Conservation (phyloP, 2,797 vertebrate species). For the Chelonia mydas region DNA sequence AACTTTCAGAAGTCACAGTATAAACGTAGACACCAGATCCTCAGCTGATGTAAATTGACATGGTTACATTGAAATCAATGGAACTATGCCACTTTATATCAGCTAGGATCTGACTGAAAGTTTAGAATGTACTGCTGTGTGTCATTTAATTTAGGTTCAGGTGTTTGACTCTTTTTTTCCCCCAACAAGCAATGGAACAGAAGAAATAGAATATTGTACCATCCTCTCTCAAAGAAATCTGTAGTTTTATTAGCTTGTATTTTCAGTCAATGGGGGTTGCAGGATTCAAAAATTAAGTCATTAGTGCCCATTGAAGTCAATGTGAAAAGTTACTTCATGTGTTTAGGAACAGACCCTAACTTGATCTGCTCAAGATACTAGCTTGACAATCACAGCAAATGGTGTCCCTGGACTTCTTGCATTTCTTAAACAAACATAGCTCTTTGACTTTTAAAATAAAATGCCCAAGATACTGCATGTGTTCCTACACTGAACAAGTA, state of each 20-base stretch:
- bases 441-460: not conserved
- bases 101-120: slow-evolving; percentile 26
- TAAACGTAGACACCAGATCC: accelerated
- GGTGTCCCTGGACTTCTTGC: not conserved
- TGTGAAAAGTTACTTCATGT: not conserved
- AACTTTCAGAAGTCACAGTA: not conserved
- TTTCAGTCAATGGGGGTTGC: slow-evolving; percentile 4
- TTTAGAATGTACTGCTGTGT: not conserved
- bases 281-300: not conserved
- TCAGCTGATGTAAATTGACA: not conserved
- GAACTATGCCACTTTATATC: not conserved
- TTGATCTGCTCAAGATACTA: not conserved
- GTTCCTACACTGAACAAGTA: slow-evolving; percentile 18
- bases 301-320: not conserved
- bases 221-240: slow-evolving; percentile 39
- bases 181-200: not conserved
- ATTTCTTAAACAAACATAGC: slow-evolving; percentile 18
- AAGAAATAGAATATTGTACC: not conserved
- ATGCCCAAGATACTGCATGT: not conserved
- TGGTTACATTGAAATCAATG: not conserved
- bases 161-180: not conserved
- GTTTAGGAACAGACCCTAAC: not conserved
- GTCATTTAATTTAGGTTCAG: slow-evolving; percentile 35
- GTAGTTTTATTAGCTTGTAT: not conserved
- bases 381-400: not conserved